phyloP scores from a whole-genome alignment of 2,113 vertebrate species.

The Apaloderma vittatum region DNA sequence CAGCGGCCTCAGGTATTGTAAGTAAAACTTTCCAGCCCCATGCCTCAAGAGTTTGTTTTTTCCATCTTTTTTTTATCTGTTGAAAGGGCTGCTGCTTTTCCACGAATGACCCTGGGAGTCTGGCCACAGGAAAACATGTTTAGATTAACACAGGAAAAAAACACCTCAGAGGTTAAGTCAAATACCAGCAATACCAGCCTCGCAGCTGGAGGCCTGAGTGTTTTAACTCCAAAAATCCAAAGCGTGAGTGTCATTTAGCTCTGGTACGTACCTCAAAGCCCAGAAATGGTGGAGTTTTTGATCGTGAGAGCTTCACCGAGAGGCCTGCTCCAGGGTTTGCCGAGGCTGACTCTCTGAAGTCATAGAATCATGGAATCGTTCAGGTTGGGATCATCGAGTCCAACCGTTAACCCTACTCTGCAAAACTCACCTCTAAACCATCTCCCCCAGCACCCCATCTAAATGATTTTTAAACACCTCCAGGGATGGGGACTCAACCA shows the following conservation, averaged over 20 bases:
- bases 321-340: not conserved
- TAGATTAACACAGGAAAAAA: not conserved
- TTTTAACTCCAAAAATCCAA: not conserved
- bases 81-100: not conserved
- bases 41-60: fast-evolving
- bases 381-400: no score
- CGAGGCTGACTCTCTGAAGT: not conserved
- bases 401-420: no score
- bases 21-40: not conserved
- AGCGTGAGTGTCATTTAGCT: not conserved
- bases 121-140: not conserved
- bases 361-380: no score
- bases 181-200: fast-evolving
- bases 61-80: not conserved
- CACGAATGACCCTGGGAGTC: not conserved
- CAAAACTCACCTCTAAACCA: no score
- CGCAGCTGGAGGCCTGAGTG: not conserved
- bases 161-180: not conserved
- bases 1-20: no score
- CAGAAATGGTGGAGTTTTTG: not conserved
- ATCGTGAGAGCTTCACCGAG: not conserved
- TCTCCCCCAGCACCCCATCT: no score
- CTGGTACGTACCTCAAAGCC: not conserved
- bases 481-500: no score
- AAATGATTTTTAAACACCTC: no score